Base-by-base conservation (phyloP, 2,888 invertebrate genomes). In the Trachelus stipa region DNA sequence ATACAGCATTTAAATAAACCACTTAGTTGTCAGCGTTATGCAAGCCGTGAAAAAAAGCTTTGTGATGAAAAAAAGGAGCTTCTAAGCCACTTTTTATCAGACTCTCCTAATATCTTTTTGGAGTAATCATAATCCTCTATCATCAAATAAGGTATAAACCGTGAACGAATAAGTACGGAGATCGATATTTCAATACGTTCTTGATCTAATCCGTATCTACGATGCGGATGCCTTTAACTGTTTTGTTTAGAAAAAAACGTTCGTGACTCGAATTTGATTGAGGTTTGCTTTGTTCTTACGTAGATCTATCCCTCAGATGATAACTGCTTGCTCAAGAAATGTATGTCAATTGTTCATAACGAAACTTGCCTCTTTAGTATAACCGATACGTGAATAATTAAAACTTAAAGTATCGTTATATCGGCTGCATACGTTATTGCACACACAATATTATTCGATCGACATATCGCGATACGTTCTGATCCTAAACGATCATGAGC, bases 1-100 rank as follows among this genome's bases (percentile, higher is more conserved):
- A 74, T 81, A 80, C 80, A 77, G 79, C 82, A 77, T 75, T 73
- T 82, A 85, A 84, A 78, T 77, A 81, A 87, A 87, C 33, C 74
- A 81, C 31, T 76, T 81, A 37, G 31, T 56, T 73, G 23, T 37
- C 30, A 77, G 15, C 34, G 33, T 75, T 37, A 76, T 74, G 30
- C 23, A 34, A 74, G 34, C 12, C 74, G 30, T 34, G 4, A 37
- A 34, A 34, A 74, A 34, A 71, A 71, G 4, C 34, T 71, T 34
- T 71, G 12, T 15, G 15, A 71, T 71, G 71, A 35, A 73, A 73
- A 15, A 56, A 56, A 56, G 2, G 23, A 15, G 23, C 23, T 56
- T 6, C 23, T 56, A 56, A 56, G 15, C 40, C 56, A 56, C 23
- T 23, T 23, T 56, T 23, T 56, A 23, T 23, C 23, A 56, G 23